Base-by-base conservation (phyloP, 2,113 vertebrate genomes). In the Anser brachyrhynchus region DNA sequence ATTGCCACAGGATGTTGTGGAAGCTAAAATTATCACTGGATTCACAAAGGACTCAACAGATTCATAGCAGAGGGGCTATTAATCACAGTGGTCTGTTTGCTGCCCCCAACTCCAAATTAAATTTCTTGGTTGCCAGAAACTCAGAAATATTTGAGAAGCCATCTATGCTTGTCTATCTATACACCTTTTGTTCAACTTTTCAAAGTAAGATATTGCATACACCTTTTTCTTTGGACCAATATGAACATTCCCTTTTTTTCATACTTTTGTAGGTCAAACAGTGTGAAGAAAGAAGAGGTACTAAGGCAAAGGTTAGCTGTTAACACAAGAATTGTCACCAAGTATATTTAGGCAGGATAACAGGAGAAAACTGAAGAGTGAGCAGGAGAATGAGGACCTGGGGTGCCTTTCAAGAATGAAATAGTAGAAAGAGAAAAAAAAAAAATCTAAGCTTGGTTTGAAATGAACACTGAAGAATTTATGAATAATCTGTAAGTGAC, bases 1-100 rank as follows among this genome's bases (percentile, higher is more conserved):
- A 51, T 74, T 66, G 69, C 44, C 51, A 78, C 83, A 94, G 76
- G 83, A 94, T 93, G 51, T 71, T 89, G 52, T 81, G n/a, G 65
- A 93, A 89, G 69, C 59, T 96, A 94, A 96, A 93, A 90, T 95
- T 96, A 84, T 90, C 76, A 59, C 51, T 93, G 46, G 64, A 92
- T 88, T 92, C 79, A 92, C 92, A 90, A 96, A 96, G 19, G 16
- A 59, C 57, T 94, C 39, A 62, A 86, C 18, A 67, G 89, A 84
- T 93, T 86, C 73, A 55, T 87, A 78, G 76, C 69, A 89, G 77
- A 94, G 73, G 13, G 12, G 13, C 15, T 87, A 79, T 93, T 87
- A 94, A 94, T 95, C 87, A 87, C 49, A 49, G 23, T 49, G 65
- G n/a, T 64, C 78, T 89, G 3, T 37, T 29, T 78, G 22, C 19